Evolutionary conservation across 2,113 vertebrate genomes (phyloP).

Genomic region (Scolopax mira): DNA sequence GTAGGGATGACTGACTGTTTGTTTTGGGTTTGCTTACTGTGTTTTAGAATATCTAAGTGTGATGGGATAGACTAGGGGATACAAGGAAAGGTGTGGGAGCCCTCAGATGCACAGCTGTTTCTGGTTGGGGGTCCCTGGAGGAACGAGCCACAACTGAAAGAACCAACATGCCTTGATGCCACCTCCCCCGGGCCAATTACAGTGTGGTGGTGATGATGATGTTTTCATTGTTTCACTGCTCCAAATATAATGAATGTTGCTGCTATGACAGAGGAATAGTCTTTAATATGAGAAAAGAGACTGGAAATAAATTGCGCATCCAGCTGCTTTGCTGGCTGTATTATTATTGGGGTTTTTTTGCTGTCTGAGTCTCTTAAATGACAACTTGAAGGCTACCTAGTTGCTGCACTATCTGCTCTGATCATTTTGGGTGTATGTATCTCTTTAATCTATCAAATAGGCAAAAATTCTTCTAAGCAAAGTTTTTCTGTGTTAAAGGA

Average conservation of each 20-base stretch:
- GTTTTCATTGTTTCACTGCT: conserved; percentile 17
- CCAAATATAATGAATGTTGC: background rate
- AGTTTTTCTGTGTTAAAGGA: background rate
- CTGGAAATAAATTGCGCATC: background rate
- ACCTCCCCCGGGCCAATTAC: background rate
- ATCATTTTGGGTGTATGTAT: background rate
- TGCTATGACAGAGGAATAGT: background rate
- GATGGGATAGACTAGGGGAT: background rate
- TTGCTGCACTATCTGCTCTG: background rate
- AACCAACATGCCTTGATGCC: background rate
- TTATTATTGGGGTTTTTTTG: background rate
- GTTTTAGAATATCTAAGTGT: background rate
- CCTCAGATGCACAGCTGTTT: background rate
- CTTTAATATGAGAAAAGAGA: conserved; percentile 7
- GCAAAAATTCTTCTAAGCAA: background rate
- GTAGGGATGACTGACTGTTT: background rate
- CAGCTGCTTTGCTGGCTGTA: background rate
- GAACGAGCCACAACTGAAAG: background rate
- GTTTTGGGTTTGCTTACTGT: background rate
- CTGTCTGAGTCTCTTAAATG: background rate
- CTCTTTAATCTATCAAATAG: background rate
- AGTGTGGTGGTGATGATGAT: background rate
- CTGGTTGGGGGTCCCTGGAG: background rate
- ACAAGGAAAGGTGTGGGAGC: background rate
- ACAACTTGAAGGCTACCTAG: background rate